These are phyloP conservation scores for Malacoctenus gilli DNA, from an alignment of 2,797 vertebrate genomes.

Conservation along the genomic window DNA sequence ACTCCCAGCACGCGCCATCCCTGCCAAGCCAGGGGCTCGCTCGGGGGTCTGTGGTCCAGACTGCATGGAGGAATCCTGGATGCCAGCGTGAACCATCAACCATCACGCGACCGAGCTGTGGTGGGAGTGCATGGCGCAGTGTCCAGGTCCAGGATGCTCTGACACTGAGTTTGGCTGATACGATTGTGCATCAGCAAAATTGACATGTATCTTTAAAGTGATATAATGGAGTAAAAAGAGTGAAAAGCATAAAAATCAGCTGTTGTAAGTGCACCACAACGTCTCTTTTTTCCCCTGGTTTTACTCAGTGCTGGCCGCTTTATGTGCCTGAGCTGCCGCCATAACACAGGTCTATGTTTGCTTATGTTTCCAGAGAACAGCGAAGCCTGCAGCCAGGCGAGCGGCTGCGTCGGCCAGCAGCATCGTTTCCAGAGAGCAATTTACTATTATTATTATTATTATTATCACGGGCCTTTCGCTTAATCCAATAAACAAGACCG, in stretches of 20 bases:
- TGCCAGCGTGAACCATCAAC: constrained; percentile 48
- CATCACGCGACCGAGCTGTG: constrained; percentile 54
- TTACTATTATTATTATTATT: constrained; percentile 44
- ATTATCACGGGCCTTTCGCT: constrained; percentile 34
- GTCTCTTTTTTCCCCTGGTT: neutral
- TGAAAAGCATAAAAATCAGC: no score
- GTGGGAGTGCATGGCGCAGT: constrained; percentile 3
- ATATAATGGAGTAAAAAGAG: no score
- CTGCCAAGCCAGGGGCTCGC: constrained; percentile 25
- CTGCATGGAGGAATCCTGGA: constrained; percentile 47
- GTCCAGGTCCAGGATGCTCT: no score
- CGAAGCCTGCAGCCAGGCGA: neutral
- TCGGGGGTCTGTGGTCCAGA: constrained; percentile 39
- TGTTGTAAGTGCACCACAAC: no score
- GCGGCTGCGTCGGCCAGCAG: no score
- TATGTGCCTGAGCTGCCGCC: constrained; percentile 7
- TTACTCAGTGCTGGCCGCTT: neutral
- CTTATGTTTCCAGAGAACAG: constrained; percentile 41
- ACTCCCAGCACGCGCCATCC: no score
- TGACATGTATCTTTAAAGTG: no score
- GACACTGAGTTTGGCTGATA: no score
- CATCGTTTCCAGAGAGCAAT: constrained; percentile 46
- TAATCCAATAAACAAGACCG: constrained; percentile 45
- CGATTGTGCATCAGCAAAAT: no score
- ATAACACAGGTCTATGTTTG: constrained; percentile 28